Percentiles rank a stretch among this genome's conserved stretches.
Conservation (phyloP, 2,797 vertebrate genomes). For the Lepilemur septentrionalis region DNA sequence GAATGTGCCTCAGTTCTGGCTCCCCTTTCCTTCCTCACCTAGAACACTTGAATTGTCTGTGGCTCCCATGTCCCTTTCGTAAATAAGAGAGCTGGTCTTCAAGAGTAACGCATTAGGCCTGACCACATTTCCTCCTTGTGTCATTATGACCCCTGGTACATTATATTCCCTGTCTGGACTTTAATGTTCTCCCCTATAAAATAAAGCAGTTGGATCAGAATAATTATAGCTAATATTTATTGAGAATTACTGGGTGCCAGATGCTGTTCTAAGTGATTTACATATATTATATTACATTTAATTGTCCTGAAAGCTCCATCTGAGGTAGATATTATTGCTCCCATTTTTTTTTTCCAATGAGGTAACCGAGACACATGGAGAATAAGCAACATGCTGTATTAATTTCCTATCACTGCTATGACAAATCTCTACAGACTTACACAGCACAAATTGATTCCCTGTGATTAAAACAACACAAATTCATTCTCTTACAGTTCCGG, state of each 20-base stretch:
- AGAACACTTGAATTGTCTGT: not conserved
- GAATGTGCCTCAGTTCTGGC: not conserved
- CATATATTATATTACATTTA: conserved; percentile 33
- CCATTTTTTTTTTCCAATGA: not conserved
- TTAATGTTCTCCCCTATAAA: conserved; percentile 49
- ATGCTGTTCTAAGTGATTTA: conserved; percentile 52
- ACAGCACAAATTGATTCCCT: not conserved
- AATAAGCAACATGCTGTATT: not conserved
- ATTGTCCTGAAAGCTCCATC: conserved; percentile 17
- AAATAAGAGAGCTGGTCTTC: not conserved
- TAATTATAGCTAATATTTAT: conserved; percentile 58
- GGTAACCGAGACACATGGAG: not conserved
- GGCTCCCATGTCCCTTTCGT: not conserved
- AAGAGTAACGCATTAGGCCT: not conserved
- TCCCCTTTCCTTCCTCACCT: not conserved
- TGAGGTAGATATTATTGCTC: conserved; percentile 20
- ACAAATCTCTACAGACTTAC: not conserved
- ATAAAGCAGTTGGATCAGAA: conserved; percentile 33
- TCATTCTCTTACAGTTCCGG: not conserved
- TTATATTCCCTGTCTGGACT: conserved; percentile 20
- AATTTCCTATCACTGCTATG: not conserved
- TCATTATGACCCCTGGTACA: not conserved
- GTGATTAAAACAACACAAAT: not conserved
- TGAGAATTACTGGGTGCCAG: conserved; percentile 48
- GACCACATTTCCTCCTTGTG: not conserved